phyloP scores from a whole-genome alignment of 2,113 vertebrate species.

The Peromyscus polionotus region DNA sequence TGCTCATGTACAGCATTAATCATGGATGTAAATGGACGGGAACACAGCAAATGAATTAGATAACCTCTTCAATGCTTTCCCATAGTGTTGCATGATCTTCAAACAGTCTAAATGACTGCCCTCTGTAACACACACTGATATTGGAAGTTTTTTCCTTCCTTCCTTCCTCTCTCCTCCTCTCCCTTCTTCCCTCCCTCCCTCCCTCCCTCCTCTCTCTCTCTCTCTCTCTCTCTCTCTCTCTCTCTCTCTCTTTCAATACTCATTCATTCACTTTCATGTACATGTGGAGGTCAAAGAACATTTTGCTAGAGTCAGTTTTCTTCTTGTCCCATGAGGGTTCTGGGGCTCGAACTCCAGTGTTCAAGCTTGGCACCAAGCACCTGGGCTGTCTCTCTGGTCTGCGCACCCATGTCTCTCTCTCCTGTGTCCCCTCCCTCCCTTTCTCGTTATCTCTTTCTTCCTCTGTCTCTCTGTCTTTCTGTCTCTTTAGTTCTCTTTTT shows the following conservation, averaged over 20 bases:
- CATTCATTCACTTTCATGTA: neutral
- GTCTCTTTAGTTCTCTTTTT: neutral
- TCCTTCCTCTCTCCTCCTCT: neutral
- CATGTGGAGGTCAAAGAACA: neutral
- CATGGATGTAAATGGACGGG: neutral
- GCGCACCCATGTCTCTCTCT: neutral
- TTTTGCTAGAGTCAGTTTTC: neutral
- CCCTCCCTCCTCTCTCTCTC: too few relatives aligned
- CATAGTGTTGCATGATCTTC: neutral
- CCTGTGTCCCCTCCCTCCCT: neutral
- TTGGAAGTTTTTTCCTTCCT: neutral
- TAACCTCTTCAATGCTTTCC: neutral
- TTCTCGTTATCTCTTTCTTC: neutral
- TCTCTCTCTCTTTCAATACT: too few relatives aligned
- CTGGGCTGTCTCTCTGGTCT: neutral
- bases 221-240: neutral
- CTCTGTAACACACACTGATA: too few relatives aligned
- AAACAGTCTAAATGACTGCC: constrained; percentile 34
- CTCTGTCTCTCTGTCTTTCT: neutral
- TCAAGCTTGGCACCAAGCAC: neutral
- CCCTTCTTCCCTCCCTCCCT: neutral
- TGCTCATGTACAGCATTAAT: neutral
- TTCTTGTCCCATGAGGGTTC: too few relatives aligned
- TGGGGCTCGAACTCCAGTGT: neutral
- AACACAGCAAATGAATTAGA: neutral